Evolutionary conservation across 2,113 vertebrate genomes (phyloP).

Genomic region (Leptosomus discolor): DNA sequence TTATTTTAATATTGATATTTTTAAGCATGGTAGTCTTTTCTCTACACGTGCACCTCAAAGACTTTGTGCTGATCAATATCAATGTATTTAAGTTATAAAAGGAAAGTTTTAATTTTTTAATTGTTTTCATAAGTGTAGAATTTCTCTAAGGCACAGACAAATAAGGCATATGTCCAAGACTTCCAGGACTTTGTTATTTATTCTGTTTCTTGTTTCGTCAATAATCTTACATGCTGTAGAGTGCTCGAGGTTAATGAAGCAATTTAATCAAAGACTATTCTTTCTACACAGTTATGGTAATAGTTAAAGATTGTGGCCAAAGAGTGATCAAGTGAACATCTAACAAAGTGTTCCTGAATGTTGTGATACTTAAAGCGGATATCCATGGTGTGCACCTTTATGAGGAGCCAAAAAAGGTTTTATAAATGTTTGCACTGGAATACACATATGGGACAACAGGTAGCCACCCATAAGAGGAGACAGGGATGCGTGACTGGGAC

Average conservation of each 20-base stretch:
- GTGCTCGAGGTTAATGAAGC: neutral
- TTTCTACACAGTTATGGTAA: neutral
- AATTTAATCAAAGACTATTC: neutral
- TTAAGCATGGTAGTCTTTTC: neutral
- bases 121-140: neutral
- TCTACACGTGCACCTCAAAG: neutral
- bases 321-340: neutral
- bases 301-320: neutral
- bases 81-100: neutral
- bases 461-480: neutral
- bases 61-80: neutral
- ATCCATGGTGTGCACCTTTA: neutral
- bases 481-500: neutral
- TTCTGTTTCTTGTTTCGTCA: neutral
- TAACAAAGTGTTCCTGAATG: neutral
- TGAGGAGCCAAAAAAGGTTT: neutral
- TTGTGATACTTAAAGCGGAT: neutral
- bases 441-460: neutral
- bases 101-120: neutral
- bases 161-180: fast-evolving
- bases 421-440: neutral
- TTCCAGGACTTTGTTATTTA: neutral
- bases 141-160: neutral
- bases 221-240: neutral
- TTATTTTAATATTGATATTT: neutral